These are phyloP conservation scores for Drosophila kurseongensis DNA, from an alignment of 1,140 invertebrate genomes.

Conservation along the genomic window DNA sequence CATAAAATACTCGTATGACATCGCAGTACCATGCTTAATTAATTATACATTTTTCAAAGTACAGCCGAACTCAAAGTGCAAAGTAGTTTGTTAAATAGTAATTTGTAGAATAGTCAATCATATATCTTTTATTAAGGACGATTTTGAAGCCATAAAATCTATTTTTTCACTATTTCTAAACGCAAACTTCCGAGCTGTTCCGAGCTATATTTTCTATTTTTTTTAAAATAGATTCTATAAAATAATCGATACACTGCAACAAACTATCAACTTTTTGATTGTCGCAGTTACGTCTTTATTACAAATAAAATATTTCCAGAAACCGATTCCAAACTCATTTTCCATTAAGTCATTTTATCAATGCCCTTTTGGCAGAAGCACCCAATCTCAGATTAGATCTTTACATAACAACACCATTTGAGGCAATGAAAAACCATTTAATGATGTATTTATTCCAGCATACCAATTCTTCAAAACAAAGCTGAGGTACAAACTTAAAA, in stretches of 20 bases:
- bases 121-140: too few species aligned
- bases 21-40: not conserved
- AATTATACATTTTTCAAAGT: not conserved
- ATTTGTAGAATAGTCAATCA: too few species aligned
- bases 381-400: conserved; percentile 2
- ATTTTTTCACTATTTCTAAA: too few species aligned
- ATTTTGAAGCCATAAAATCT: too few species aligned
- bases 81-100: too few species aligned
- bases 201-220: too few species aligned
- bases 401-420: conserved; percentile 2
- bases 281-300: too few species aligned
- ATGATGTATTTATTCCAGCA: conserved; percentile 77
- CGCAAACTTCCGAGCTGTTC: too few species aligned
- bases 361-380: not conserved
- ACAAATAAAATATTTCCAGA: conserved; percentile 1
- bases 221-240: too few species aligned
- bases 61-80: not conserved
- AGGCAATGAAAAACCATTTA: conserved; percentile 61
- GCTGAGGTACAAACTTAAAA: conserved; percentile 79
- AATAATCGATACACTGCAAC: too few species aligned
- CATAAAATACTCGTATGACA: not conserved
- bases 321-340: conserved; percentile 2
- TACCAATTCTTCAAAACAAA: conserved; percentile 77
- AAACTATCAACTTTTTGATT: too few species aligned
- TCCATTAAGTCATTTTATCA: not conserved